A percentile compares a stretch with the other conserved stretches of the same genome.
Conservation (phyloP, 2,888 invertebrate genomes). For the Eudemis profundana region DNA sequence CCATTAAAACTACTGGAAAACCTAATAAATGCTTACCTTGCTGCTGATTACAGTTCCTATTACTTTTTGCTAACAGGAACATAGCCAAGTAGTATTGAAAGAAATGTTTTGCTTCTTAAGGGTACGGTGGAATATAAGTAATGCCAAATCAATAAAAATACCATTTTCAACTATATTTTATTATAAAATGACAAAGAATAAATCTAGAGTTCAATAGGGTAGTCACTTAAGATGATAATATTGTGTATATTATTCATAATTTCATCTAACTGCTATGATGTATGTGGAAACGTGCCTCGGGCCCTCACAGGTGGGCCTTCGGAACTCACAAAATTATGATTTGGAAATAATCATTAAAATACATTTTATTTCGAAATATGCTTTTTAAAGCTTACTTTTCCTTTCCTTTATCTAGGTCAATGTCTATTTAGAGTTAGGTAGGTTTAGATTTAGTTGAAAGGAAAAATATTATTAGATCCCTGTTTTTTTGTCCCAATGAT, state of each 20-base stretch:
- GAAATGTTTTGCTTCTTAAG: too few species aligned
- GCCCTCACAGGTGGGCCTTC: conserved; percentile 53
- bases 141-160: conserved; percentile 50
- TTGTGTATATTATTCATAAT: conserved; percentile 76
- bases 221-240: conserved; percentile 79
- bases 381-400: conserved; percentile 70
- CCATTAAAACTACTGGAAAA: too few species aligned
- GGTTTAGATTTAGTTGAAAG: conserved; percentile 64
- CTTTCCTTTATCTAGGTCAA: conserved; percentile 54
- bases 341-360: conserved; percentile 69
- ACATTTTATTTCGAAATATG: conserved; percentile 67
- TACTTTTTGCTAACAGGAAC: too few species aligned
- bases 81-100: too few species aligned
- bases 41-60: too few species aligned
- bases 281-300: conserved; percentile 58
- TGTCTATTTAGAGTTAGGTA: conserved; percentile 53
- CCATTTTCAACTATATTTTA: conserved; percentile 86
- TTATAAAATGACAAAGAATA: conserved; percentile 90
- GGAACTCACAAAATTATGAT: conserved; percentile 65
- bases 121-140: neutral
- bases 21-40: too few species aligned
- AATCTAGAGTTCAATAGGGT: conserved; percentile 87
- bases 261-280: conserved; percentile 71
- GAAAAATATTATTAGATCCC: conserved; percentile 77
- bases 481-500: conserved; percentile 79